These are phyloP conservation scores for Thaumetopoea pityocampa DNA, from an alignment of 1,140 invertebrate species.

Conservation along the genomic window DNA sequence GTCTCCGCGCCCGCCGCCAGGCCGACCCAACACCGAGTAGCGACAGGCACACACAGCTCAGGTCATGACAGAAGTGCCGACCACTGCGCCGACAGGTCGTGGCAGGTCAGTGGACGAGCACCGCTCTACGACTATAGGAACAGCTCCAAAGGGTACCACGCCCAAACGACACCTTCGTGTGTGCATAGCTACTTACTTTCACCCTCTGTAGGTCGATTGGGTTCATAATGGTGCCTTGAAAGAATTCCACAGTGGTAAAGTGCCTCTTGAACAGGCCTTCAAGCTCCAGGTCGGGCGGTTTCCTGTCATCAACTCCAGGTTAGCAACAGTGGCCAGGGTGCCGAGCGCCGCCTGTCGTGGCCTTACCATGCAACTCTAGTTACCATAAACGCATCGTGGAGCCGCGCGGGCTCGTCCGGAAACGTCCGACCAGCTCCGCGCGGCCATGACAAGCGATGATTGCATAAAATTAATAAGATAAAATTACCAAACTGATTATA, in stretches of 20 bases:
- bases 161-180: conserved; percentile 53
- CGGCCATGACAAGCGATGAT: conserved; percentile 68
- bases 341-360: conserved; percentile 57
- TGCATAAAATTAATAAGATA: conserved; percentile 70
- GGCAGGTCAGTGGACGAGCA: conserved; percentile 54
- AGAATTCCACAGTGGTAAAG: conserved; percentile 99
- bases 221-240: conserved; percentile 99
- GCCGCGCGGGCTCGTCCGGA: conserved; percentile 36
- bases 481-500: conserved; percentile 70
- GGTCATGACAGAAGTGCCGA: conserved; percentile 55
- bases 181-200: conserved; percentile 87
- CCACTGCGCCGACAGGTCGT: conserved; percentile 46
- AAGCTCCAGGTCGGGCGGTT: conserved; percentile 97
- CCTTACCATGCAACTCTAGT: conserved; percentile 69
- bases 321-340: conserved; percentile 61
- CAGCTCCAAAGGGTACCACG: conserved; percentile 70
- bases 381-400: conserved; percentile 65
- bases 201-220: conserved; percentile 99
- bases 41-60: conserved; percentile 59
- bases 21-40: conserved; percentile 35
- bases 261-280: conserved; percentile 99
- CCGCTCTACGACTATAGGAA: conserved; percentile 67
- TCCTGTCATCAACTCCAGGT: conserved; percentile 82
- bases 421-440: conserved; percentile 33
- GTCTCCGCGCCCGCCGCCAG: conserved; percentile 20